A percentile compares a stretch with the other conserved stretches of the same genome.
Conservation (phyloP, 2,888 invertebrate species). For the Masnerella sp. region DNA sequence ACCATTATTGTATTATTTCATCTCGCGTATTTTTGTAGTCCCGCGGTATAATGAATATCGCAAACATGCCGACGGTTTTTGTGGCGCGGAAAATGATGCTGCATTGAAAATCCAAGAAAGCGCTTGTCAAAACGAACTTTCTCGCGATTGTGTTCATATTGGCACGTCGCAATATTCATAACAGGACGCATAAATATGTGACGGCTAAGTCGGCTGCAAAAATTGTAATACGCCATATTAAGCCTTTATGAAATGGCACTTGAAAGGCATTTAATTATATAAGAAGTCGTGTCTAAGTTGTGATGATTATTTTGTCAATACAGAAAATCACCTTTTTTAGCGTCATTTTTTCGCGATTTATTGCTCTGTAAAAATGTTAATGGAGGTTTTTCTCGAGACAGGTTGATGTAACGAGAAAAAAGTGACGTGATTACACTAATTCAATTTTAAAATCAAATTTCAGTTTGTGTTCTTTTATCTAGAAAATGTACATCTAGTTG, state of each 20-base stretch:
- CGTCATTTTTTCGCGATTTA: background rate
- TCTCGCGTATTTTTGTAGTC: background rate
- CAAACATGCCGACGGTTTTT: slow-evolving; percentile 9
- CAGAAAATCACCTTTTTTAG: too few relatives aligned
- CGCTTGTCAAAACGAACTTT: slow-evolving; percentile 35
- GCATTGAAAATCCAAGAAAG: slow-evolving; percentile 64
- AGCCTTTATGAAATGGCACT: slow-evolving; percentile 16
- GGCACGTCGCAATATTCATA: slow-evolving; percentile 16
- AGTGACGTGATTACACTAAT: too few relatives aligned
- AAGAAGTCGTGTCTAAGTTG: background rate
- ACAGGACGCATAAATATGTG: slow-evolving; percentile 6
- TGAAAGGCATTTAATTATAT: slow-evolving; percentile 22
- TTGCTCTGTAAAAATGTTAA: too few relatives aligned
- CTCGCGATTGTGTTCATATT: slow-evolving; percentile 16
- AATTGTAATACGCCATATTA: slow-evolving; percentile 19
- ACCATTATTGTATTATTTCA: slow-evolving; percentile 8
- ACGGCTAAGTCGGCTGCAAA: background rate
- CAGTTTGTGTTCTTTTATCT: slow-evolving; percentile 9
- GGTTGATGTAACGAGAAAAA: too few relatives aligned
- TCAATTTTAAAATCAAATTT: background rate
- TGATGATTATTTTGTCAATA: too few relatives aligned
- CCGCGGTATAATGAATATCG: slow-evolving; percentile 2
- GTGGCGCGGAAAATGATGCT: slow-evolving; percentile 9
- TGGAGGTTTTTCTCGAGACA: too few relatives aligned
- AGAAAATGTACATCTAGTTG: slow-evolving; percentile 36